Percentiles rank a stretch among this genome's conserved stretches.
phyloP scores from a whole-genome alignment of 1,140 invertebrate genomes.

The Choristoneura fumiferana region DNA sequence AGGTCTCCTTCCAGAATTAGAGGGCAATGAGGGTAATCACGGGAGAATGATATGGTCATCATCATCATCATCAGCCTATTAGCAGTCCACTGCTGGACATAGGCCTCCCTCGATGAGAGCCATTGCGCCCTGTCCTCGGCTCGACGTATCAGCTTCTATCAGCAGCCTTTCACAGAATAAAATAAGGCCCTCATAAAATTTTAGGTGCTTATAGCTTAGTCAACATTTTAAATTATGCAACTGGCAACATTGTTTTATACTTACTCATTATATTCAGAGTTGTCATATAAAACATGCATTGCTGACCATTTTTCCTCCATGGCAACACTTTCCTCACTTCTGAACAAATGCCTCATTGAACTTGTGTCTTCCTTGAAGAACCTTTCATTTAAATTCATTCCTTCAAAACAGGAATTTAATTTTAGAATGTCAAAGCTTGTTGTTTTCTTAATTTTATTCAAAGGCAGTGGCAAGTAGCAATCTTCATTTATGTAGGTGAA shows the following conservation, averaged over 20 bases:
- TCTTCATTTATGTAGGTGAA: conserved; percentile 66
- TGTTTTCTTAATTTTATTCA: conserved; percentile 26
- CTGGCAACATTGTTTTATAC: conserved; percentile 27
- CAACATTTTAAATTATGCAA: too few species aligned
- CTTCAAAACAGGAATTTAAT: conserved; percentile 40
- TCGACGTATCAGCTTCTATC: too few species aligned
- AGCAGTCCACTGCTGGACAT: too few species aligned
- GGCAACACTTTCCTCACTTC: conserved; percentile 42
- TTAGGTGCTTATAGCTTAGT: too few species aligned
- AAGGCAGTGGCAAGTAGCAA: conserved; percentile 44
- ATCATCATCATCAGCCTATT: too few species aligned
- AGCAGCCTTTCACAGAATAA: too few species aligned
- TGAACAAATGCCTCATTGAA: conserved; percentile 48
- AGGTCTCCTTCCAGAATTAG: too few species aligned
- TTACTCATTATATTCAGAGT: conserved; percentile 64
- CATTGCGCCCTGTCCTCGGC: too few species aligned
- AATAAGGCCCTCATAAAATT: too few species aligned
- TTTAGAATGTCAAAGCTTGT: conserved; percentile 22
- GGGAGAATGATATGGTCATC: too few species aligned
- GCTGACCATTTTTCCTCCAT: conserved; percentile 41
- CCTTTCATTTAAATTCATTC: conserved; percentile 36
- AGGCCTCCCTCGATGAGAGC: too few species aligned
- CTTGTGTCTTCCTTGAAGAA: conserved; percentile 25
- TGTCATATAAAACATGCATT: conserved; percentile 64
- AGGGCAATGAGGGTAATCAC: too few species aligned